Evolutionary conservation across 2,113 vertebrate genomes (phyloP), one percentile per base, ranked within the genome.

Genomic region (Dipodomys ordii): DNA sequence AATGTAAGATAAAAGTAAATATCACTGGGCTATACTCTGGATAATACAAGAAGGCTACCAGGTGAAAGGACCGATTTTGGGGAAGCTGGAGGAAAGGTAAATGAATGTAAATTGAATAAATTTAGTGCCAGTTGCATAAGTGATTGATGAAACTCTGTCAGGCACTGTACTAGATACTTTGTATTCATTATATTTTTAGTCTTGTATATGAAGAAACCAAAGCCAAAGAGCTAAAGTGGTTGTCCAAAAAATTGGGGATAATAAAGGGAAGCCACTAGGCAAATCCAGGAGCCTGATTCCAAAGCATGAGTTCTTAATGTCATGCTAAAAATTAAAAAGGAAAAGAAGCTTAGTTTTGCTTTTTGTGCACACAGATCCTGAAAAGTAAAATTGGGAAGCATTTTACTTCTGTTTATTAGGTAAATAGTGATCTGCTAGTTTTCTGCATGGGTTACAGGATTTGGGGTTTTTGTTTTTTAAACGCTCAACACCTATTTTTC

Each of bases 1-100:
- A 35, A 78, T 85, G 72, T 87, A 93, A 85, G 73, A 82, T 44
- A 76, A 88, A 96, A 86, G 32, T 83, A 77, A 95, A 71, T 20
- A 0, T 18, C 20, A 8, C 64, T 79, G 60, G 46, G 9, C 83
- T 39, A 11, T 62, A 39, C 23, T 65, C 39, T 79, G 10, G 67
- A 69, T 68, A 57, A 65, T 27, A 20, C 8, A 35, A 0, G 3
- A 57, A 32, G 32, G 27, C 11, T 46, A 4, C 74, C 27, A 71
- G 4, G 13, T 44, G 6, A 72, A 60, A 79, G 68, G 30, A 82
- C 25, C 39, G 28, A n/a, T 77, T 94, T 82, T 77, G 78, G 39
- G 35, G 44, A 83, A 87, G 83, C 46, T 7, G 15, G 25, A 28
- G 30, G 46, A 5, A 73, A 76, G 28, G 53, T 39, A 72, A 82